Evolutionary conservation across 1,140 invertebrate species (phyloP), one percentile per base, ranked within the genome.

Genomic region (Tachypleus tridentatus): DNA sequence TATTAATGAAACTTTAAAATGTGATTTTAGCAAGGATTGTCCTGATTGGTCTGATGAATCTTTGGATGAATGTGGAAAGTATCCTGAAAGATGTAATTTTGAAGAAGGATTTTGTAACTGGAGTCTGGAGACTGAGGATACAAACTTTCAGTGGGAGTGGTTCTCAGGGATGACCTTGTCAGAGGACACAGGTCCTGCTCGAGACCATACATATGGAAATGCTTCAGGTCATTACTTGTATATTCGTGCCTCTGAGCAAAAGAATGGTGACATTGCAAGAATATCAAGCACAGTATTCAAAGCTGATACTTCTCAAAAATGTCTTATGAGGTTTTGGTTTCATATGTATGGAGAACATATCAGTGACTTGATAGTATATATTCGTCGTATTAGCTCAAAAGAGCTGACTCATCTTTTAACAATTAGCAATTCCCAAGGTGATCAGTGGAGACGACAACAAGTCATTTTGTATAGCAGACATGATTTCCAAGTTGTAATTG

Each of bases 21-120:
- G 70, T 57, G 67, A 71, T 49, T 67, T 67, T 48, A 65, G 59
- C 49, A 4, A 4, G 8, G 70, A 71, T 52, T 71, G 70, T 59
- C 49, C 63, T 5, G 67, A 71, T 63, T 60, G 61, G 5, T 70
- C 64, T 5, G 70, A 71, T 64, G 70, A 71, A 69, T 58, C 5
- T 49, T 29, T 29, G 29, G 29, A 29, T 29, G 61, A 66, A 50
- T 71, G 70, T 57, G 47, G 54, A 52, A 57, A 64, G 47, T 71
- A 56, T 51, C 29, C 53, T 8, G 64, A 64, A 57, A 59, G 59
- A 50, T 67, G 64, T 57, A 62, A 69, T 60, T 69, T 69, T 49
- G 68, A 69, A 51, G 53, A 63, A 6, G 68, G 65, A 51, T 54
- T 62, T 8, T 69, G 68, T 11, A 53, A 47, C 9, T 69, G 67